Evolutionary conservation across 2,888 invertebrate species (phyloP), one percentile per base, ranked within the genome.

Genomic region (Scaptomyza reducta): DNA sequence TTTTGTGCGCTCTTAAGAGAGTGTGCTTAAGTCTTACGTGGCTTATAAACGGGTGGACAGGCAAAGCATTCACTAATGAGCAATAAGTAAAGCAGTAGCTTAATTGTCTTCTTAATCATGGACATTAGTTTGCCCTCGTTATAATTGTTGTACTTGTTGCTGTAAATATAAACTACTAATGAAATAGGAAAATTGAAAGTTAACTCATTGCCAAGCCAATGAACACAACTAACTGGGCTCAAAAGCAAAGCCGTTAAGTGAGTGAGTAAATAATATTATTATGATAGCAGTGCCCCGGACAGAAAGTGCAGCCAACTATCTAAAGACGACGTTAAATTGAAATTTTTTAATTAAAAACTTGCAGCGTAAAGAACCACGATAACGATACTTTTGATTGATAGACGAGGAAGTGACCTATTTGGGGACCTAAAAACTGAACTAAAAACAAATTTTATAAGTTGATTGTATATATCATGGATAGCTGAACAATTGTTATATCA

Each of bases 311-410:
- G 73, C 40, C 40, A 16, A 10, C 40, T 16, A 4, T 73, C 82
- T 63, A 60, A 63, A n/a, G 64, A 62, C 59, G 65, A 57, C 64
- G 63, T 71, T 74, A 75, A 84, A 77, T 75, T 61, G 70, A 70
- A 80, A 87, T 66, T 87, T 87, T 78, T 87, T 87, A 84, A 84
- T 84, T 84, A 84, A 87, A 87, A 84, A 78, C 70, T 79, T 79
- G 70, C 73, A 66, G 64, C 57, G 57, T 69, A 50, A 64, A 72
- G 71, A 49, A 27, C 2, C 42, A 51, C 41, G 29, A 22, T 14
- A 55, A 5, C 18, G 25, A 35, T n/a, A n/a, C 13, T 6, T 11
- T 14, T 29, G 6, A 4, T 41, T 63, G 49, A 42, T 22, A 45
- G 50, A 73, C 73, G 42, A 10, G 1, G 1, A 27, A 3, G 22